Conservation (phyloP, 2,797 vertebrate species). For the Tiaroga cobitis region DNA sequence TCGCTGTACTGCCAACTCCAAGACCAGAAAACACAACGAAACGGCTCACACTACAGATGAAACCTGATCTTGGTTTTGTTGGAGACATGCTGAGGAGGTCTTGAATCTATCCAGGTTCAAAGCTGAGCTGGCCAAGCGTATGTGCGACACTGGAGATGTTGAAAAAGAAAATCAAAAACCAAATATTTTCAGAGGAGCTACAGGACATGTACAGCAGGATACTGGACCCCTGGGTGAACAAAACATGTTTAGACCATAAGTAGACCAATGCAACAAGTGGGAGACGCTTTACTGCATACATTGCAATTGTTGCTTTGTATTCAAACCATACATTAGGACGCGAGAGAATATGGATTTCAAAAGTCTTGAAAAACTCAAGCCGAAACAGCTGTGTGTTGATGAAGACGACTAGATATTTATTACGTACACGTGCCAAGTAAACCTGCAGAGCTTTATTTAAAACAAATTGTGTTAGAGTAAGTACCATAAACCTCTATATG, state of each 20-base stretch:
- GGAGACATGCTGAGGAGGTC: neutral
- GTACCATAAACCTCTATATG: slow-evolving; percentile 61
- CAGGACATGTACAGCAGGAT: slow-evolving; percentile 2
- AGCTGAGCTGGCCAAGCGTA: neutral
- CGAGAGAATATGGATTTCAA: slow-evolving; percentile 8
- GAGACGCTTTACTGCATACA: neutral
- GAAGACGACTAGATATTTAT: slow-evolving; percentile 71
- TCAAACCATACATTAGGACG: neutral
- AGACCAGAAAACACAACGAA: slow-evolving; percentile 1
- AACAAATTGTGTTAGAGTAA: slow-evolving; percentile 55
- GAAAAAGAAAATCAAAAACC: neutral
- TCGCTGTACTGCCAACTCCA: neutral
- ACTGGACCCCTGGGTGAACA: too few relatives aligned
- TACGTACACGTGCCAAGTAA: slow-evolving; percentile 66
- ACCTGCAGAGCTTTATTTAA: slow-evolving; percentile 71
- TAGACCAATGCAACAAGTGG: neutral
- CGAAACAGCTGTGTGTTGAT: slow-evolving; percentile 67
- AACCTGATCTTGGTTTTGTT: neutral
- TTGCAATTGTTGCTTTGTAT: neutral
- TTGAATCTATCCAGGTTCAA: neutral
- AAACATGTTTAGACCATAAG: neutral
- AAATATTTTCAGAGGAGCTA: slow-evolving; percentile 18
- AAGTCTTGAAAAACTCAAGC: slow-evolving; percentile 54
- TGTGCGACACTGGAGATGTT: neutral
- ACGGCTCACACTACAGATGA: neutral